phyloP scores from a whole-genome alignment of 2,113 vertebrate genomes.

The Geothlypis trichas region DNA sequence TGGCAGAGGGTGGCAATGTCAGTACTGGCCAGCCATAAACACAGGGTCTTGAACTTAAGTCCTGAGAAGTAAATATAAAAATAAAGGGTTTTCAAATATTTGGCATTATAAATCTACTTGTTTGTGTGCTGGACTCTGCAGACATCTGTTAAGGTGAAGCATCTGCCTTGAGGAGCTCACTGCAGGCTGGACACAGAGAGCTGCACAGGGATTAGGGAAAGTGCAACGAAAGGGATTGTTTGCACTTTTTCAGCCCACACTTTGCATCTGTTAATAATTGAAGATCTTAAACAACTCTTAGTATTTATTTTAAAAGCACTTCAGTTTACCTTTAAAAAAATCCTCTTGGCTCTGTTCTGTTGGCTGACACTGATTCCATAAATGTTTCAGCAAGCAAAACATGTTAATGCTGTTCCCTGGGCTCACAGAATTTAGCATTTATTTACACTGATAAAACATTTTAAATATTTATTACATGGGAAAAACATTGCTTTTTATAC shows the following conservation, averaged over 20 bases:
- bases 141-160: not conserved
- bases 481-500: not conserved
- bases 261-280: constrained; percentile 55
- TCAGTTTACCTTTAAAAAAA: constrained; percentile 17
- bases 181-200: not conserved
- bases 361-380: constrained; percentile 35
- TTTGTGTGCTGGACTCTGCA: not conserved
- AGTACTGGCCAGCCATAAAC: not conserved
- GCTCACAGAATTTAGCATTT: constrained; percentile 25
- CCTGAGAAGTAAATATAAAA: not conserved
- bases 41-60: not conserved
- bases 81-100: not conserved
- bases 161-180: not conserved
- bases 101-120: not conserved
- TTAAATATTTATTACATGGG: constrained; percentile 43
- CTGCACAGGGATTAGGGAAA: not conserved
- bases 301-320: constrained; percentile 51
- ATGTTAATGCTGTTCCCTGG: not conserved
- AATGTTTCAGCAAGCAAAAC: constrained; percentile 58
- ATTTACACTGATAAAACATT: constrained; percentile 18
- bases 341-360: not conserved
- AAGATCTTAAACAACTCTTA: constrained; percentile 23
- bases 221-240: not conserved
- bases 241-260: not conserved
- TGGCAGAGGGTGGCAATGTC: not conserved